phyloP scores from a whole-genome alignment of 2,888 invertebrate species.

The Rhagonycha fulva region DNA sequence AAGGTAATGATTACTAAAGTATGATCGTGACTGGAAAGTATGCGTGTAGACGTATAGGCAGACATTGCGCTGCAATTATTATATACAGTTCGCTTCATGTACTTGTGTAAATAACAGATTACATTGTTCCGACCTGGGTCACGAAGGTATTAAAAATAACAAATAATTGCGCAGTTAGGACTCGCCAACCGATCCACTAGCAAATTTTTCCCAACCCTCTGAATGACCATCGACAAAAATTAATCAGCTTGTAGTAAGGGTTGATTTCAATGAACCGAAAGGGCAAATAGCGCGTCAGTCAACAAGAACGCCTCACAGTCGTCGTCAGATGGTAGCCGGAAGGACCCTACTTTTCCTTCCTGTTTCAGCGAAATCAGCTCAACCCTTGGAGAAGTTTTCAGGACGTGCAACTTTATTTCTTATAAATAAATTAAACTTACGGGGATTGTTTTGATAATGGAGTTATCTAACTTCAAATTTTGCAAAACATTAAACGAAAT shows the following conservation, averaged over 20 bases:
- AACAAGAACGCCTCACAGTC: slow-evolving; percentile 45
- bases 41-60: slow-evolving; percentile 54
- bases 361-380: slow-evolving; percentile 24
- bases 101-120: slow-evolving; percentile 44
- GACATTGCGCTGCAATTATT: slow-evolving; percentile 49
- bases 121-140: slow-evolving; percentile 47
- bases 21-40: slow-evolving; percentile 38
- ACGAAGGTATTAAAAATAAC: slow-evolving; percentile 46
- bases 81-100: slow-evolving; percentile 47
- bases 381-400: slow-evolving; percentile 15
- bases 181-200: neutral
- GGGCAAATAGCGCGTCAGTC: slow-evolving; percentile 50
- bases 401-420: slow-evolving; percentile 18
- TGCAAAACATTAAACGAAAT: neutral
- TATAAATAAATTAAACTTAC: slow-evolving; percentile 10
- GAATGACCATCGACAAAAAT: slow-evolving; percentile 34
- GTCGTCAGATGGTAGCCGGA: slow-evolving; percentile 36
- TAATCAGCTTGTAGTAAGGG: slow-evolving; percentile 42
- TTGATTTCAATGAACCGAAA: slow-evolving; percentile 41
- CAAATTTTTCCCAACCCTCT: neutral
- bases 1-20: slow-evolving; percentile 10
- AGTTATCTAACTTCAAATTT: neutral
- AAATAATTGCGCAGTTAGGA: slow-evolving; percentile 46
- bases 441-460: neutral
- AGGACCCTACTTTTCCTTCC: slow-evolving; percentile 33